phyloP scores from a whole-genome alignment of 2,888 invertebrate genomes.

The Ceratothoa steindachneri region DNA sequence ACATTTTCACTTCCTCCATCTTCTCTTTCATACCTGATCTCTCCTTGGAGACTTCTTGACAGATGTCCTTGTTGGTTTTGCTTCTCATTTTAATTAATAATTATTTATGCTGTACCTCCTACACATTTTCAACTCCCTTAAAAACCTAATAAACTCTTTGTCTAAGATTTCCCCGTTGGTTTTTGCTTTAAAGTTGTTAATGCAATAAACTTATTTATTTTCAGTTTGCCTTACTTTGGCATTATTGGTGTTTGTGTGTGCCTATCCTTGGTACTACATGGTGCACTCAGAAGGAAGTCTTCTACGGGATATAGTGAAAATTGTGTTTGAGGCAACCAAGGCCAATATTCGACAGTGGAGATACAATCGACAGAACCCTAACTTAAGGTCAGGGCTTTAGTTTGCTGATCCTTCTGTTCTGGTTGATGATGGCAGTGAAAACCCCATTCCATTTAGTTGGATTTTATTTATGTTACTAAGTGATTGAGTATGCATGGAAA shows the following conservation, averaged over 20 bases:
- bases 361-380: constrained; percentile 12
- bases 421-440: not conserved
- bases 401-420: too few relatives aligned
- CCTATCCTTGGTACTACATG: constrained; percentile 52
- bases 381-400: constrained; percentile 17
- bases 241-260: constrained; percentile 52
- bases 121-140: too few relatives aligned
- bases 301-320: constrained; percentile 53
- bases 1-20: too few relatives aligned
- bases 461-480: not conserved
- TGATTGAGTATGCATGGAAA: not conserved
- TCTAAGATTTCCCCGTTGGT: too few relatives aligned
- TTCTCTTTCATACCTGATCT: too few relatives aligned
- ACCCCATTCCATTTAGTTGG: not conserved
- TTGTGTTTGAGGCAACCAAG: constrained; percentile 51
- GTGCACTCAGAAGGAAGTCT: constrained; percentile 54
- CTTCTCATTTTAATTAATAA: too few relatives aligned
- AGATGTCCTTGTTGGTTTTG: too few relatives aligned
- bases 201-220: too few relatives aligned
- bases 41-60: too few relatives aligned
- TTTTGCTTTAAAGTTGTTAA: too few relatives aligned
- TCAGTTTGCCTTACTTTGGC: constrained; percentile 51
- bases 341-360: constrained; percentile 48
- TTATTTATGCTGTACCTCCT: too few relatives aligned
- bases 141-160: too few relatives aligned